phyloP scores from a whole-genome alignment of 2,888 invertebrate species.

The Polyommatus icarus region DNA sequence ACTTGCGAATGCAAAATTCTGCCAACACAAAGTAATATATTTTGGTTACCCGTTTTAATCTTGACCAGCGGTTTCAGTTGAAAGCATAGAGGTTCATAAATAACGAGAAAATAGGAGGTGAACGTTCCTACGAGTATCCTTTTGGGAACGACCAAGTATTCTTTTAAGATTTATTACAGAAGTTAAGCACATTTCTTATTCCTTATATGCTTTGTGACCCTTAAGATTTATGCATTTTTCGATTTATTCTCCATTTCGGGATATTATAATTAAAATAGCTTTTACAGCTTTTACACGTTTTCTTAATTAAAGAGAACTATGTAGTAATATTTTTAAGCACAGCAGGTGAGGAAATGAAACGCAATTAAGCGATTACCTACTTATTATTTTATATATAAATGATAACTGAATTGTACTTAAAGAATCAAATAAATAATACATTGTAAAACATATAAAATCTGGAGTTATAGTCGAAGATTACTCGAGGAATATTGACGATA shows the following conservation, averaged over 20 bases:
- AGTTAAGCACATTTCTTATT: constrained; percentile 79
- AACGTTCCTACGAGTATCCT: constrained; percentile 78
- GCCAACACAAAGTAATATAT: constrained; percentile 65
- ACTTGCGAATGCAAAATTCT: constrained; percentile 29
- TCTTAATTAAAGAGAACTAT: background rate
- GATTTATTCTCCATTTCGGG: constrained; percentile 20
- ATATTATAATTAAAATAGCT: constrained; percentile 8
- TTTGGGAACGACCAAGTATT: constrained; percentile 79
- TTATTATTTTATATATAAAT: background rate
- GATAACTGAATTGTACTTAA: background rate
- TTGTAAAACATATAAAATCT: constrained; percentile 27
- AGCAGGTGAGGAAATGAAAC: background rate
- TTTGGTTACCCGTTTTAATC: constrained; percentile 78
- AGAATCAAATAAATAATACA: constrained; percentile 9
- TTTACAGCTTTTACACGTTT: background rate
- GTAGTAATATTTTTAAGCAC: background rate
- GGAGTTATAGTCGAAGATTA: constrained; percentile 12
- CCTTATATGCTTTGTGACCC: constrained; percentile 70
- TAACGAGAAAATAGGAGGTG: constrained; percentile 80
- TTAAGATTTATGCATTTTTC: constrained; percentile 42
- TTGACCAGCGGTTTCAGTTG: constrained; percentile 74
- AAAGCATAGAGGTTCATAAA: constrained; percentile 77
- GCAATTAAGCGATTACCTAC: background rate
- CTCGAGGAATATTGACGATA: constrained; percentile 17
- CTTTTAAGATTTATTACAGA: constrained; percentile 80